phyloP scores from a whole-genome alignment of 2,797 vertebrate genomes.

The Smutsia gigantea region DNA sequence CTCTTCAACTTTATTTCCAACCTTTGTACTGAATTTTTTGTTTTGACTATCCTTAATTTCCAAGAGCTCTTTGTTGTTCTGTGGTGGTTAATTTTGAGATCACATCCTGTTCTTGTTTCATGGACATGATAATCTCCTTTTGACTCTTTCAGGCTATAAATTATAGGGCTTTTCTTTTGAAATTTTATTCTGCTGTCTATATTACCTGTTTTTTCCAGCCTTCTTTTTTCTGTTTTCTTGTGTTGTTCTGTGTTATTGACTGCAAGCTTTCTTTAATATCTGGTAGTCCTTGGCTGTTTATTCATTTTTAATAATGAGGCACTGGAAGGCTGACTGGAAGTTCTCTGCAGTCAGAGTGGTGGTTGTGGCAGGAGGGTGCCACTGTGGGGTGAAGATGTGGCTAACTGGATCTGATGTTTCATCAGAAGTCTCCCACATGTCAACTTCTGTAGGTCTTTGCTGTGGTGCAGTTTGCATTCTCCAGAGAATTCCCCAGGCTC shows the following conservation, averaged over 20 bases:
- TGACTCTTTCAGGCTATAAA: not conserved
- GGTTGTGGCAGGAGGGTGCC: not conserved
- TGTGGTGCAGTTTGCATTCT: not conserved
- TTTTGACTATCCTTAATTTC: not conserved
- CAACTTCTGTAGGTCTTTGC: not conserved
- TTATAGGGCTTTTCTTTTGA: not conserved
- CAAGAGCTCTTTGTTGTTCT: not conserved
- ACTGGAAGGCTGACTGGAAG: not conserved
- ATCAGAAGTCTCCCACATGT: not conserved
- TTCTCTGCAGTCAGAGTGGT: not conserved
- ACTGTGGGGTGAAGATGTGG: not conserved
- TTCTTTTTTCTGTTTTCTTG: not conserved
- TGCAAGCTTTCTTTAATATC: not conserved
- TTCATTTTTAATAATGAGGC: not conserved
- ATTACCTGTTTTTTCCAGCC: not conserved
- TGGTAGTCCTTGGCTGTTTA: not conserved
- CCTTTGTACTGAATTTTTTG: not conserved
- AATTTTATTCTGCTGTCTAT: not conserved
- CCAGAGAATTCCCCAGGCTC: not conserved
- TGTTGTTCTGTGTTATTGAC: not conserved
- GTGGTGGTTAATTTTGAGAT: not conserved
- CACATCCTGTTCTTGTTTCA: not conserved
- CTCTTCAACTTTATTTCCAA: not conserved
- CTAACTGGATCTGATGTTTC: not conserved
- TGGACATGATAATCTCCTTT: not conserved